Base-by-base conservation (phyloP, 2,888 invertebrate genomes). In the Hirtodrosophila confusa region DNA sequence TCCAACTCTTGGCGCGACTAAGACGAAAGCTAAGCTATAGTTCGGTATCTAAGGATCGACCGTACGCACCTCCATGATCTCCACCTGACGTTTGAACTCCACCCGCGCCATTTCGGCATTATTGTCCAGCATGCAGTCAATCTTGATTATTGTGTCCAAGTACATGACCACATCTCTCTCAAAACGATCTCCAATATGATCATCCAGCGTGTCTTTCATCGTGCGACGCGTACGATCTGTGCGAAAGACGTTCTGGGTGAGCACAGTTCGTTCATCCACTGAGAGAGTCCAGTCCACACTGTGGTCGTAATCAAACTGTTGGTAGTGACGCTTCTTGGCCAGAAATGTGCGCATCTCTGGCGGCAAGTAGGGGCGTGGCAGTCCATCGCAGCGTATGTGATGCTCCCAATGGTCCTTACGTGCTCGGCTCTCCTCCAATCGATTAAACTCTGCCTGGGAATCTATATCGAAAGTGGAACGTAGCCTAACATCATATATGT, bases 261-360 rank as follows among this genome's bases (percentile, higher is more conserved):
- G 74, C 7, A 90, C 56, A 17, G 85, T 83, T 0, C 87, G 75
- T 23, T 90, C 88, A 44, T 90, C 72, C 3, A 89, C 70, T 2
- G 70, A 66, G 44, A 91, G 36, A 0, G 78, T 67, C 90, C 91
- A 90, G 49, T 88, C 87, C 0, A 88, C 58, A 0, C 69, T 77
- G 0, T 67, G 37, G 0, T 76, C 63, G 0, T 65, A 41, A 12
- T 80, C 66, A 1, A 62, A 43, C 0, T 69, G 47, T 44, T 90
- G 89, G 27, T 68, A 78, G 39, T 66, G 24, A 0, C 71, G 74
- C n/a, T 69, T 43, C 49, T 87, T 83, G 3, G 53, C 72, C 4
- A 90, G 55, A 54, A 88, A 89, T 1, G 66, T 66, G 9, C 89
- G 80, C 47, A 91, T 65, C 17, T 86, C 80, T 3, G 82, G 69